A percentile compares a stretch with the other conserved stretches of the same genome.
phyloP scores from a whole-genome alignment of 2,888 invertebrate genomes.

The Cephus runcator region DNA sequence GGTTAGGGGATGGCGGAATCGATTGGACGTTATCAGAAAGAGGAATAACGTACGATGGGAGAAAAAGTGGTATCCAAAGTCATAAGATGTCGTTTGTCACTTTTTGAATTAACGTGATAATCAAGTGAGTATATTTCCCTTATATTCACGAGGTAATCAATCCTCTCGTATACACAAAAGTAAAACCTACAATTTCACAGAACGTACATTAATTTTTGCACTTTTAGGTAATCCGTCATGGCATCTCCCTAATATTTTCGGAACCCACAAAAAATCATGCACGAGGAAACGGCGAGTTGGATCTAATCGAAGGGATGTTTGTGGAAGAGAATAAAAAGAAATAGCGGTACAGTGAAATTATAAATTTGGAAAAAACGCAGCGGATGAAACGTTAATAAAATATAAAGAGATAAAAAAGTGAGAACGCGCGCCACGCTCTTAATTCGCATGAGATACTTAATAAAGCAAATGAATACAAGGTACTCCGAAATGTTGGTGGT shows the following conservation, averaged over 20 bases:
- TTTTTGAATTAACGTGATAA: background rate
- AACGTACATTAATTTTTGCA: background rate
- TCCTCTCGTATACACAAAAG: background rate
- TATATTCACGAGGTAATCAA: background rate
- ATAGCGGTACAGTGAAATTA: background rate
- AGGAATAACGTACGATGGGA: background rate
- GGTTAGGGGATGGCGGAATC: background rate
- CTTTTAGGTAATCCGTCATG: background rate
- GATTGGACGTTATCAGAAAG: background rate
- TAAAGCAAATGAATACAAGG: constrained; percentile 47
- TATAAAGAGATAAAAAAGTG: constrained; percentile 4
- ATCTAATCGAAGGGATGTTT: background rate
- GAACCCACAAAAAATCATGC: background rate
- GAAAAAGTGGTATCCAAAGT: background rate
- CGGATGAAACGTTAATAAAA: constrained; percentile 19
- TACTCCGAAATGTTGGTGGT: constrained; percentile 36
- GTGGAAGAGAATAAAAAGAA: too few relatives aligned
- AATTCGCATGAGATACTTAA: constrained; percentile 47
- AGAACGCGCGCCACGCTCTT: constrained; percentile 33
- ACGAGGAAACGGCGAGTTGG: too few relatives aligned
- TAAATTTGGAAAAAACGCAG: background rate
- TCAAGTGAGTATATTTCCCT: background rate
- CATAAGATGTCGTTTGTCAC: background rate
- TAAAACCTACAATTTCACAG: background rate
- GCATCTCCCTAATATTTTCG: background rate